Conservation (phyloP, 2,797 vertebrate species). For the Protosalanx chinensis region DNA sequence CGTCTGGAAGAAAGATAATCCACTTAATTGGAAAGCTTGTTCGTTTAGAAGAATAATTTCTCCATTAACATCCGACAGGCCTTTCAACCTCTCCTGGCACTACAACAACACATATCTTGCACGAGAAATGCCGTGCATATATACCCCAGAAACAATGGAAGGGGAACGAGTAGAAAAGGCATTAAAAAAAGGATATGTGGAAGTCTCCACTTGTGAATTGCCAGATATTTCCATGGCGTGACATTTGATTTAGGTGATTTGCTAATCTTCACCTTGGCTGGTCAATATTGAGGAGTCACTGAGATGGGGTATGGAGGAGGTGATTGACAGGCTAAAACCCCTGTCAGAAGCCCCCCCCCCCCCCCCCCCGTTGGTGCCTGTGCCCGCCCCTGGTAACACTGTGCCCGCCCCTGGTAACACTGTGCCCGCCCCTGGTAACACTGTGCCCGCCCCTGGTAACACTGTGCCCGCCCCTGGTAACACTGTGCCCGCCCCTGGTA, state of each 20-base stretch:
- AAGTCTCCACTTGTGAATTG: neutral
- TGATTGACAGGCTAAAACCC: neutral
- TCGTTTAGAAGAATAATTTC: constrained; percentile 12
- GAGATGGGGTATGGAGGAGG: neutral
- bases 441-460: no score
- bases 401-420: no score
- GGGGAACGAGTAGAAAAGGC: neutral
- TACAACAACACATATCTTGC: neutral
- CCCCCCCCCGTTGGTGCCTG: neutral
- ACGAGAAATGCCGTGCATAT: neutral
- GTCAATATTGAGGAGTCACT: neutral
- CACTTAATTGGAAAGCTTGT: constrained; percentile 19
- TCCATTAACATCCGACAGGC: constrained; percentile 8
- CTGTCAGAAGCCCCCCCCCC: neutral
- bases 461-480: no score
- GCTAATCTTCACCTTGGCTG: neutral
- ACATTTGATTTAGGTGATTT: neutral
- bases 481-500: no score
- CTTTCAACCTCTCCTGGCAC: neutral
- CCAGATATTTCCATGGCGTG: neutral
- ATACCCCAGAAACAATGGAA: neutral
- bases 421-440: no score
- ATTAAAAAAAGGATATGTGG: neutral
- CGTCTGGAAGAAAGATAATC: constrained; percentile 4
- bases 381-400: neutral